These are phyloP conservation scores for Enteromius thamalakanensis DNA, from an alignment of 2,797 vertebrate species.

Conservation along the genomic window DNA sequence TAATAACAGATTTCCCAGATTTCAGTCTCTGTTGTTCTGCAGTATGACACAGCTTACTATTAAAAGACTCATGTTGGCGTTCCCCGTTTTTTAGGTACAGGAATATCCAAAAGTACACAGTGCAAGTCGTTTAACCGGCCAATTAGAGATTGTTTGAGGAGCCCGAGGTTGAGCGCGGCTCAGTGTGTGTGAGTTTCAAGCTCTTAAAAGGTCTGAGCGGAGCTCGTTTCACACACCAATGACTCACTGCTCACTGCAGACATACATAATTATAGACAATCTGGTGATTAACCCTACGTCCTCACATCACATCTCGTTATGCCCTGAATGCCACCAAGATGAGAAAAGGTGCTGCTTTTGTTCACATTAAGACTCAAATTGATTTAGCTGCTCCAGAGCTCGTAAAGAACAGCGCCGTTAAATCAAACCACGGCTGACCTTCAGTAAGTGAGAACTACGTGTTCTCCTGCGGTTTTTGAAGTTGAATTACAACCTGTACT, in stretches of 20 bases:
- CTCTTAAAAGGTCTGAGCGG: slow-evolving; percentile 18
- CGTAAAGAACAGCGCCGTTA: slow-evolving; percentile 65
- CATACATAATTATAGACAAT: slow-evolving; percentile 56
- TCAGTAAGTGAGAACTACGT: slow-evolving; percentile 27
- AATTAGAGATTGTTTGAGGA: slow-evolving; percentile 24
- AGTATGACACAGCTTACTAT: not conserved
- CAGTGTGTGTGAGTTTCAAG: not conserved
- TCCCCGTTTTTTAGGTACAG: not conserved
- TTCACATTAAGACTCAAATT: slow-evolving; percentile 46
- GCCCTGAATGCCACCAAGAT: slow-evolving; percentile 48
- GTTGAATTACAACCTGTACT: not conserved
- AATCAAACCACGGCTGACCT: slow-evolving; percentile 49
- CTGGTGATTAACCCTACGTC: slow-evolving; percentile 53
- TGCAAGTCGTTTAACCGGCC: not conserved
- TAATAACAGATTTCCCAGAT: not conserved
- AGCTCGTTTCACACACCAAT: slow-evolving; percentile 24
- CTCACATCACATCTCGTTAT: slow-evolving; percentile 63
- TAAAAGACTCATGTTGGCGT: not conserved
- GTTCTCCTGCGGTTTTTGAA: slow-evolving; percentile 7
- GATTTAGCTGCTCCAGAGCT: slow-evolving; percentile 57
- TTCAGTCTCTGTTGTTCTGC: not conserved
- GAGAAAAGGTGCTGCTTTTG: slow-evolving; percentile 43
- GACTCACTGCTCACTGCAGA: slow-evolving; percentile 18
- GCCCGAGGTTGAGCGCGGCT: not conserved
- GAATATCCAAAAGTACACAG: not conserved